Conservation (phyloP, 2,113 vertebrate species). For the Hiodon alosoides region DNA sequence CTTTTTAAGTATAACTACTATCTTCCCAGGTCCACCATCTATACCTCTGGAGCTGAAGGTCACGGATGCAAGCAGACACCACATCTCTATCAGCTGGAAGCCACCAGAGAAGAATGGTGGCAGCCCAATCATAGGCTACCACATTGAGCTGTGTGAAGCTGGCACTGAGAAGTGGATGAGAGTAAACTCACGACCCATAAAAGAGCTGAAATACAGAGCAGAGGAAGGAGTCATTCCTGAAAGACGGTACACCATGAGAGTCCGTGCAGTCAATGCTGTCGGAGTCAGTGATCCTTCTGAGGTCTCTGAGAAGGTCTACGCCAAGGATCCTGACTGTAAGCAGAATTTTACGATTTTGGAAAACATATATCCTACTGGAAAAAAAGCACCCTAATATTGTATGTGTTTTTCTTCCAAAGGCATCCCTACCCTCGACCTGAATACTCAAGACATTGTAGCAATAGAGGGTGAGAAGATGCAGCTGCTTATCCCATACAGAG, state of each 20-base stretch:
- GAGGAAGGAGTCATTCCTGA: conserved; percentile 90
- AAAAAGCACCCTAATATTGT: conserved; percentile 17
- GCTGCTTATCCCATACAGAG: conserved; percentile 82
- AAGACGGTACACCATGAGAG: conserved; percentile 88
- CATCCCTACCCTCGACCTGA: conserved; percentile 78
- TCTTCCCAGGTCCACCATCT: conserved; percentile 76
- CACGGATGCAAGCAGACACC: conserved; percentile 81
- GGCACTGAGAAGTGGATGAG: conserved; percentile 95
- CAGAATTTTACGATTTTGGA: conserved; percentile 23
- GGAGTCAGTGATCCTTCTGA: conserved; percentile 92
- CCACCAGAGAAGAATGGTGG: conserved; percentile 88
- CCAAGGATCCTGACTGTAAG: conserved; percentile 97
- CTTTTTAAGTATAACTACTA: background rate
- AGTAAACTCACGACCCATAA: conserved; percentile 87
- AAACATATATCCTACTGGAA: background rate
- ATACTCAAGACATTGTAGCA: conserved; percentile 79
- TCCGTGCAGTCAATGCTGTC: conserved; percentile 87
- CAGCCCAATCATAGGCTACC: conserved; percentile 86
- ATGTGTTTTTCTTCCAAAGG: conserved; percentile 54
- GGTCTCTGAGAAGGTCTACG: conserved; percentile 85
- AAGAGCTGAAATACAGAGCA: conserved; percentile 84
- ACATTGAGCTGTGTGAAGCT: conserved; percentile 89
- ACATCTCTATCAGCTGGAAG: conserved; percentile 91
- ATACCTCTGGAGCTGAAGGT: conserved; percentile 82
- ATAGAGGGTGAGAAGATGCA: conserved; percentile 88